A percentile compares a stretch with the other conserved stretches of the same genome.
These are phyloP conservation scores for Pseudococcus longispinus DNA, from an alignment of 2,888 invertebrate genomes.

Conservation along the genomic window DNA sequence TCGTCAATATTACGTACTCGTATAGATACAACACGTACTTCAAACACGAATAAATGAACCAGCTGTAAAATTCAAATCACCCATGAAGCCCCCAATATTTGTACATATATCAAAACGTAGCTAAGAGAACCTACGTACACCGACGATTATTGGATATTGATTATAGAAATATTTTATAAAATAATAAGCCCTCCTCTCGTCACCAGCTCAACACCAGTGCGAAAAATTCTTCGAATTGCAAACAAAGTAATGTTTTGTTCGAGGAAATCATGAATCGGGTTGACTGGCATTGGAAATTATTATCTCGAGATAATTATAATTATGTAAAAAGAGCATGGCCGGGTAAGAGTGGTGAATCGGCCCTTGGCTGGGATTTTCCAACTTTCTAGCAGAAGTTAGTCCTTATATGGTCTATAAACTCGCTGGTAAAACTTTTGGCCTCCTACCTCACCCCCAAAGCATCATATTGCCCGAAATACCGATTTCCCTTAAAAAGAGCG, in stretches of 20 bases:
- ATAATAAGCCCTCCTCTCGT: not conserved
- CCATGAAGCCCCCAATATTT: not conserved
- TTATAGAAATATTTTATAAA: not conserved
- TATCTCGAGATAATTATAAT: not conserved
- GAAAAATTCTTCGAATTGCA: not conserved
- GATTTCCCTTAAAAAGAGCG: too few relatives aligned
- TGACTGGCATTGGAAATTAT: not conserved
- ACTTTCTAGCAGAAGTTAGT: too few relatives aligned
- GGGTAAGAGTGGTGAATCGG: too few relatives aligned
- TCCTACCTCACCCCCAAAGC: too few relatives aligned
- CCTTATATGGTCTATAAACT: too few relatives aligned
- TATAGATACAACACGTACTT: not conserved
- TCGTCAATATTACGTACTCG: not conserved
- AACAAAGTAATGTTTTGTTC: not conserved
- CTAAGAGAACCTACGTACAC: not conserved
- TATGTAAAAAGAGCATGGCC: not conserved
- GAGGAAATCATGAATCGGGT: not conserved
- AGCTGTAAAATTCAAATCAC: not conserved
- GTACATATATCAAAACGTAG: not conserved
- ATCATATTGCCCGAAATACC: too few relatives aligned
- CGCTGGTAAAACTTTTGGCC: too few relatives aligned
- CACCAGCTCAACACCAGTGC: not conserved
- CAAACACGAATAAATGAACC: slow-evolving; percentile 40
- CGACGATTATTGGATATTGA: not conserved
- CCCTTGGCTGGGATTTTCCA: too few relatives aligned